Percentiles rank a stretch among this genome's conserved stretches.
Conservation (phyloP, 2,888 invertebrate species). For the Tanaodytes sp. region DNA sequence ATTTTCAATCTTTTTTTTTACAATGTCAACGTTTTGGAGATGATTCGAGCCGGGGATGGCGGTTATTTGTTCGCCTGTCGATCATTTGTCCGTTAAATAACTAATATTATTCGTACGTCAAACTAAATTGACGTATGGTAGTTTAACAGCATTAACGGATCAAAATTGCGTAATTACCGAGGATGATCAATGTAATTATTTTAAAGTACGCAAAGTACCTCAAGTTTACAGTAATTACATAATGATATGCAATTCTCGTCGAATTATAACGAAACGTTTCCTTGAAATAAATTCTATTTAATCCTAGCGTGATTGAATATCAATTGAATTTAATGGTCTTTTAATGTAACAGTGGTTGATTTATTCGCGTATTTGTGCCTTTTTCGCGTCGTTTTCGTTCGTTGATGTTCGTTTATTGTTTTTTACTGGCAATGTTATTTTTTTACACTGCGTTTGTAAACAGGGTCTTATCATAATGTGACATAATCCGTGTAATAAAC, state of each 20-base stretch:
- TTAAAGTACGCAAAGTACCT: constrained; percentile 2
- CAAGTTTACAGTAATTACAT: constrained; percentile 1
- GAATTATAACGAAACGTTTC: constrained; percentile 13
- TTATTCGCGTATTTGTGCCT: neutral
- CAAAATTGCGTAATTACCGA: constrained; percentile 11
- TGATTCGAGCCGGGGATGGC: no score
- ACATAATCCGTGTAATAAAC: constrained; percentile 1
- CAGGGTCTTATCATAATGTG: neutral
- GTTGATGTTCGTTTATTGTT: neutral
- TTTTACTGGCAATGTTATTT: constrained; percentile 4
- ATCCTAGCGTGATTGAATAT: neutral
- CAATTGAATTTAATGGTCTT: constrained; percentile 2
- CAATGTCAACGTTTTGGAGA: no score
- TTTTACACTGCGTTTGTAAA: neutral
- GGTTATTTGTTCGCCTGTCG: no score
- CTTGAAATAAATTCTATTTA: constrained; percentile 7
- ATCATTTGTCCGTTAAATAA: no score
- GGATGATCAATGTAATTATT: neutral
- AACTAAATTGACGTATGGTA: no score
- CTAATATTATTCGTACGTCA: no score
- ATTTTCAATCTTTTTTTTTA: no score
- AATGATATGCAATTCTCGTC: constrained; percentile 4
- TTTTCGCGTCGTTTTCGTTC: neutral
- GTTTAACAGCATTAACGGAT: constrained; percentile 10
- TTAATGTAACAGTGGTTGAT: neutral